Evolutionary conservation across 1,140 invertebrate genomes (phyloP).

Genomic region (Anadara kagoshimensis): DNA sequence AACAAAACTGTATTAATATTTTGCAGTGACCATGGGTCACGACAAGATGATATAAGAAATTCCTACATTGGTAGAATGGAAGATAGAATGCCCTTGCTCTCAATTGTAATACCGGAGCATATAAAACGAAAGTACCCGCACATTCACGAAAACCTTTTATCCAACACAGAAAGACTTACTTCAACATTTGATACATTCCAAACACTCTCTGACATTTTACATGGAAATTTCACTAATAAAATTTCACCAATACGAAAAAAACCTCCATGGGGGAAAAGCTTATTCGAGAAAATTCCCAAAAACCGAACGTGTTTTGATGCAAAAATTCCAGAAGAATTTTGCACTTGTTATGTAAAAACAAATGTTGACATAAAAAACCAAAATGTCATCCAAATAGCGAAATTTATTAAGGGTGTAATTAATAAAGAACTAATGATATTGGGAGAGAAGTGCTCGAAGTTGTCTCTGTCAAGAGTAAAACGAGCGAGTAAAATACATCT

Average conservation of each 20-base stretch:
- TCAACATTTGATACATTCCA: conserved; percentile 75
- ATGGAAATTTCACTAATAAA: conserved; percentile 49
- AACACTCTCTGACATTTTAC: conserved; percentile 69
- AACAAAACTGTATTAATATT: conserved; percentile 82
- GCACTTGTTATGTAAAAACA: conserved; percentile 68
- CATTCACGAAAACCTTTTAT: conserved; percentile 80
- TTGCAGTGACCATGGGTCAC: conserved; percentile 94
- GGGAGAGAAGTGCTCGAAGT: conserved; percentile 42
- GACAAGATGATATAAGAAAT: conserved; percentile 86
- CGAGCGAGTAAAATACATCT: conserved; percentile 10
- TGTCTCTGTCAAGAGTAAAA: conserved; percentile 30
- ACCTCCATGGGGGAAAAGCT: conserved; percentile 60
- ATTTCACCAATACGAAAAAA: background rate
- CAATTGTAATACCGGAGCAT: conserved; percentile 84
- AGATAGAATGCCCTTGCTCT: conserved; percentile 90
- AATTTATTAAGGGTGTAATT: conserved; percentile 32
- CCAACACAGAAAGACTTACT: conserved; percentile 77
- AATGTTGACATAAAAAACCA: background rate
- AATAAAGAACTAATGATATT: conserved; percentile 52
- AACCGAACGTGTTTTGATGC: conserved; percentile 71
- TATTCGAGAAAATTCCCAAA: conserved; percentile 70
- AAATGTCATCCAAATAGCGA: conserved; percentile 32
- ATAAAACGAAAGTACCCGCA: conserved; percentile 80
- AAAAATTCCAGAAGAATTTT: conserved; percentile 72
- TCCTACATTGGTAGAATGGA: conserved; percentile 91